Evolutionary conservation across 2,113 vertebrate genomes (phyloP).

Genomic region (Acanthochromis polyacanthus): DNA sequence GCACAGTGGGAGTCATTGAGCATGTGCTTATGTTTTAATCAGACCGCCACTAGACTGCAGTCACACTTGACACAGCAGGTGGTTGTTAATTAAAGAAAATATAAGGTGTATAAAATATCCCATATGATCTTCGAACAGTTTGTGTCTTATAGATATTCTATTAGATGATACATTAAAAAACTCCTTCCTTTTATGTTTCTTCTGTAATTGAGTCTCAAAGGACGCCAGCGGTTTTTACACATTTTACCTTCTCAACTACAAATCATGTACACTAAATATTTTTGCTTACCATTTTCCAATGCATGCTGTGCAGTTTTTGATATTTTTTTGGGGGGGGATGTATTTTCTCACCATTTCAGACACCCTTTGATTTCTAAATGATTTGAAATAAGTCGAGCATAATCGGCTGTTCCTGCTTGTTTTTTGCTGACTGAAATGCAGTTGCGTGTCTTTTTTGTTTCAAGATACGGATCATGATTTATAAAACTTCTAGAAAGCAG

Average conservation of each 20-base stretch:
- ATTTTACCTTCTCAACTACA: too few relatives aligned
- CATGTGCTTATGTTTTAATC: conserved; percentile 64
- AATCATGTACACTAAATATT: not conserved
- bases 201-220: not conserved
- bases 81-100: conserved; percentile 45
- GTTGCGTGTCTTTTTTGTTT: too few relatives aligned
- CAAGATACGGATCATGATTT: too few relatives aligned
- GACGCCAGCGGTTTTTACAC: not conserved
- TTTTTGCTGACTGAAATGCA: too few relatives aligned
- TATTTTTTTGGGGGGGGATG: not conserved
- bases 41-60: conserved; percentile 45
- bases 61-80: conserved; percentile 42
- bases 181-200: not conserved
- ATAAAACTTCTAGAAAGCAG: too few relatives aligned
- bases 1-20: conserved; percentile 46
- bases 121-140: not conserved
- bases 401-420: too few relatives aligned
- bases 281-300: not conserved
- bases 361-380: too few relatives aligned
- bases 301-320: not conserved
- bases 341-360: too few relatives aligned
- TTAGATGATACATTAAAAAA: not conserved
- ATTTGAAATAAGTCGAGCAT: too few relatives aligned
- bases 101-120: conserved; percentile 14
- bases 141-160: not conserved